Evolutionary conservation across 2,797 vertebrate species (phyloP).

Genomic region (Falco rusticolus): DNA sequence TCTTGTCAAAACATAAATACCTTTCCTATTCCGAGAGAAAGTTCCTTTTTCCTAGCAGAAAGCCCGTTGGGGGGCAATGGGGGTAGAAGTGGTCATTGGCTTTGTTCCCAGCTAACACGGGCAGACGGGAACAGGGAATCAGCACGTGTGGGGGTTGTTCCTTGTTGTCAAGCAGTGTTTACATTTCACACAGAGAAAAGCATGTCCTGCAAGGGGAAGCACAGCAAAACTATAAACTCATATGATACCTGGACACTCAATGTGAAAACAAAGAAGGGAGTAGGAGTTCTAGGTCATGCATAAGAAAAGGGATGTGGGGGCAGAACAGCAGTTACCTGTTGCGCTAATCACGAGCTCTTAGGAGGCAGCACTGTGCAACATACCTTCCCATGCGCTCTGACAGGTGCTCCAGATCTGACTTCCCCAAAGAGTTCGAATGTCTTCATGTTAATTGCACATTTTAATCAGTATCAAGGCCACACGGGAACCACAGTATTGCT

Average conservation of each 20-base stretch:
- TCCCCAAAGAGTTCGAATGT: conserved; percentile 23
- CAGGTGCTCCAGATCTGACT: conserved; percentile 40
- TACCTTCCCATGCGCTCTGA: conserved; percentile 14
- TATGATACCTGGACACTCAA: neutral
- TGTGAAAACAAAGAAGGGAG: conserved; percentile 19
- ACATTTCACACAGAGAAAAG: conserved; percentile 42
- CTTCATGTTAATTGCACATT: conserved; percentile 56
- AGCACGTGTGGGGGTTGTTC: neutral
- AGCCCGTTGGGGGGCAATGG: neutral
- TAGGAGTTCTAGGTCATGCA: conserved; percentile 16
- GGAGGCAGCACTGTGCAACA: conserved; percentile 26
- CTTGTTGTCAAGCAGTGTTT: conserved; percentile 42
- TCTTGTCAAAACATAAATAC: conserved; percentile 28
- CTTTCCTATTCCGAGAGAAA: conserved; percentile 18
- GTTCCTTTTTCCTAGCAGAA: neutral
- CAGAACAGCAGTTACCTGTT: conserved; percentile 40
- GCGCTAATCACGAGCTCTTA: conserved; percentile 3
- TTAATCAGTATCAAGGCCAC: conserved; percentile 58
- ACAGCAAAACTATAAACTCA: conserved; percentile 50
- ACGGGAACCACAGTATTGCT: conserved; percentile 54
- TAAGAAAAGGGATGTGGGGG: neutral
- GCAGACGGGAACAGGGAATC: neutral
- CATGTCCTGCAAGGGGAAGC: conserved; percentile 47
- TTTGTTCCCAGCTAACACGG: neutral
- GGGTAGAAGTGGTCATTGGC: neutral